These are phyloP conservation scores for Eupeodes luniger DNA, from an alignment of 2,888 invertebrate genomes.

Conservation along the genomic window DNA sequence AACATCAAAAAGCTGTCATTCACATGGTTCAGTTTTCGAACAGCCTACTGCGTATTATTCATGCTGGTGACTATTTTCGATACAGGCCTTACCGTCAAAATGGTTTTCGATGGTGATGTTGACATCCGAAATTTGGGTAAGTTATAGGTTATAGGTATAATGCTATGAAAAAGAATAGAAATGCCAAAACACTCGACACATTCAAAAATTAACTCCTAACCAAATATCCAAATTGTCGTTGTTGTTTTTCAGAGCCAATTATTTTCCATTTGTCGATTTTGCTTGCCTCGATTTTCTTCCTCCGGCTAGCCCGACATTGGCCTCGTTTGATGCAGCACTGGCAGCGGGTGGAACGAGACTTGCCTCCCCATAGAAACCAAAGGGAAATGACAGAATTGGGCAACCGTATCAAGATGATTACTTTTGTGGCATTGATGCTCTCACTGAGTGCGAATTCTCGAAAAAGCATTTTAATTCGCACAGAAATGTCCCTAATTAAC, in stretches of 20 bases:
- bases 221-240: constrained; percentile 6
- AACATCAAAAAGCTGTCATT: constrained; percentile 82
- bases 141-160: too few relatives aligned
- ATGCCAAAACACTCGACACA: neutral
- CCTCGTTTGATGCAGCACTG: constrained; percentile 81
- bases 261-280: constrained; percentile 81
- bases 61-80: constrained; percentile 78
- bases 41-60: constrained; percentile 79
- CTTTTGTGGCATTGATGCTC: constrained; percentile 79
- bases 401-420: constrained; percentile 78
- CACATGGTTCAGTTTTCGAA: constrained; percentile 80
- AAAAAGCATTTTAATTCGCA: neutral
- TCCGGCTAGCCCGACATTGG: constrained; percentile 82
- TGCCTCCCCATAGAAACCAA: constrained; percentile 77
- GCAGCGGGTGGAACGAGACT: constrained; percentile 79
- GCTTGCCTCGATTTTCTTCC: constrained; percentile 81
- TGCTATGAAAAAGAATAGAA: neutral
- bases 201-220: neutral
- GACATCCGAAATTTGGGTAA: constrained; percentile 81
- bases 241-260: constrained; percentile 79
- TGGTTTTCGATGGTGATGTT: constrained; percentile 77
- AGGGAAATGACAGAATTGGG: constrained; percentile 78
- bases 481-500: constrained; percentile 32
- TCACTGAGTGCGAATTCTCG: constrained; percentile 79
- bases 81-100: constrained; percentile 77